Evolutionary conservation across 64 coral and sea anemone genomes (phyloP), one percentile per base, ranked within the genome.

Genomic region (Porites australiensis): DNA sequence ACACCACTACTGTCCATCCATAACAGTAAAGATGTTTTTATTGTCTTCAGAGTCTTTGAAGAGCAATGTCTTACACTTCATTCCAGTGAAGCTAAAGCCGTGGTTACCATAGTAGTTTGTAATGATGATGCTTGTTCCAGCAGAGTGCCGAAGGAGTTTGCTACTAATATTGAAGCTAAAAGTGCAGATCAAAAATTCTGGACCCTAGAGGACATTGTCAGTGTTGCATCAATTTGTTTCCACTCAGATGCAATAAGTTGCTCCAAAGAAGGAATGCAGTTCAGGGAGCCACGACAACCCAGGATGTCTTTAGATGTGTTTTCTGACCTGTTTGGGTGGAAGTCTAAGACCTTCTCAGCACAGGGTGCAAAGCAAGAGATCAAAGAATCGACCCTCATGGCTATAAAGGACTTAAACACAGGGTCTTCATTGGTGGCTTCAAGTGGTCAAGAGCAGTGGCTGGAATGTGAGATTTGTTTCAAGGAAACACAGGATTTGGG

Each of bases 401-500:
- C 46, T 6, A 55, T n/a, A n/a, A n/a, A 51, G 3, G 19, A 16
- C 0, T 6, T 22, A 2, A 21, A n/a, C 54, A 78, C 50, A 18
- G 3, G 8, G 54, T 0, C 19, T 15, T 27, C 75, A n/a, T 18
- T 0, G 8, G 54, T n/a, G 8, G 3, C 45, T 8, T 27, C 60
- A 44, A 19, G 10, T 15, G 6, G n/a, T 51, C 8, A 51, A 15
- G 1, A 23, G 16, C 5, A 13, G 9, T 21, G 44, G 50, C 47
- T 68, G 22, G 79, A 75, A 72, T 92, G 90, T 64, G 80, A 72
- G 11, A 92, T 92, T 13, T 92, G 90, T 44, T 77, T 74, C 49
- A 44, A 13, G 46, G 69, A 87, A 19, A 53, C 71, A 8, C 9
- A 51, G 10, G n/a, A n/a, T 10, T 37, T 37, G 27, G 27, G 27